Evolutionary conservation across 2,113 vertebrate genomes (phyloP).

Genomic region (Thalassoma bifasciatum): DNA sequence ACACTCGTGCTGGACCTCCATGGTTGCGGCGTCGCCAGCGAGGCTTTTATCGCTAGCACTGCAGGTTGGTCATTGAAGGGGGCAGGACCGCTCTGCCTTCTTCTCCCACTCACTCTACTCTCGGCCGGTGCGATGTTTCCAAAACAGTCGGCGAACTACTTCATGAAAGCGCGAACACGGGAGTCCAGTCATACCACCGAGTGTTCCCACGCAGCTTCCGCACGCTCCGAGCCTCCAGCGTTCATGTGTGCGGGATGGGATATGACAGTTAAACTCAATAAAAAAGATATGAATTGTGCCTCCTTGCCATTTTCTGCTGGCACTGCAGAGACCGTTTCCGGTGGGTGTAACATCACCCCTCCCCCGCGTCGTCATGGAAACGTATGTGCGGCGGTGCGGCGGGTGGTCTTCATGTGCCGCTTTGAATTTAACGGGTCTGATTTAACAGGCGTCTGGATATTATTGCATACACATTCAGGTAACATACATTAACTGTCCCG

Average conservation of each 20-base stretch:
- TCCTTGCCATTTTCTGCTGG: conserved; percentile 47
- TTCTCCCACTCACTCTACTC: conserved; percentile 45
- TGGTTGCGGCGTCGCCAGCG: conserved; percentile 48
- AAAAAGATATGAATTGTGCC: background rate
- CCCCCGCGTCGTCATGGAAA: conserved; percentile 65
- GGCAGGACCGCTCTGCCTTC: conserved; percentile 40
- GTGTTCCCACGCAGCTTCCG: background rate
- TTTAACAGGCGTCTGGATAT: background rate
- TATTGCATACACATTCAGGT: too few species aligned
- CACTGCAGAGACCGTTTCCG: conserved; percentile 68
- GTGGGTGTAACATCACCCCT: conserved; percentile 31
- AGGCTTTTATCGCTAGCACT: conserved; percentile 39
- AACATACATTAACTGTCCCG: too few species aligned
- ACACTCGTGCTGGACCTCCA: conserved; percentile 49
- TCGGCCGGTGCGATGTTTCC: conserved; percentile 39
- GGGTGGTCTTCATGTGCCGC: background rate
- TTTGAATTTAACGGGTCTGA: background rate
- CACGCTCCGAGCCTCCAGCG: background rate
- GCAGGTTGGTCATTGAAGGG: conserved; percentile 49
- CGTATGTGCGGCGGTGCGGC: background rate
- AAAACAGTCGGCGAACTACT: conserved; percentile 24
- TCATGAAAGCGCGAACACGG: conserved; percentile 1
- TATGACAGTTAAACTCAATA: background rate
- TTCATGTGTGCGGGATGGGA: background rate
- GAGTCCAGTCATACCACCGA: conserved; percentile 28